Percentiles rank a stretch among this genome's conserved stretches.
These are phyloP conservation scores for Chrysodeixis includens DNA, from an alignment of 2,888 invertebrate genomes.

Conservation along the genomic window DNA sequence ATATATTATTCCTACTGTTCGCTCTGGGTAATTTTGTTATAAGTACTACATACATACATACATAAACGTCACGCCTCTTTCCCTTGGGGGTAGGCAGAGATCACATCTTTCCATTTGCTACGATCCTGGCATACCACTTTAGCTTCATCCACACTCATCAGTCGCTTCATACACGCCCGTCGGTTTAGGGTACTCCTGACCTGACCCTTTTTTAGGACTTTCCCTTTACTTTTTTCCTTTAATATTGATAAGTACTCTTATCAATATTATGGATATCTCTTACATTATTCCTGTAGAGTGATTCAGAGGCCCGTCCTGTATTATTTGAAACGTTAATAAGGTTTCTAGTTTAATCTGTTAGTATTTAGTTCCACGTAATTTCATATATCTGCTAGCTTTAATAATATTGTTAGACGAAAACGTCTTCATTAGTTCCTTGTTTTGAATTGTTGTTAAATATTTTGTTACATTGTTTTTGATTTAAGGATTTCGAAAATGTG, in stretches of 20 bases:
- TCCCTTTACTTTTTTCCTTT: too few species aligned
- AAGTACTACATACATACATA: too few species aligned
- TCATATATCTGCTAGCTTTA: neutral
- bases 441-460: neutral
- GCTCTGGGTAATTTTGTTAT: conserved; percentile 14
- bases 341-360: conserved; percentile 12
- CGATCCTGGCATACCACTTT: too few species aligned
- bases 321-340: conserved; percentile 20
- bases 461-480: neutral
- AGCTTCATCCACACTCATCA: too few species aligned
- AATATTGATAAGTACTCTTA: too few species aligned
- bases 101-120: too few species aligned
- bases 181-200: too few species aligned
- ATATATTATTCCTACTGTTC: conserved; percentile 22
- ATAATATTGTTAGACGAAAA: neutral
- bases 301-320: conserved; percentile 37
- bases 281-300: conserved; percentile 14
- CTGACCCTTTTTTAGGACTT: too few species aligned
- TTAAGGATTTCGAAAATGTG: neutral
- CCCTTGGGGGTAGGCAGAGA: too few species aligned
- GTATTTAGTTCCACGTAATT: conserved; percentile 2
- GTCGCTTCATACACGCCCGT: too few species aligned
- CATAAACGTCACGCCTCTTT: too few species aligned
- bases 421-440: neutral
- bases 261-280: conserved; percentile 3